Conservation (phyloP, 2,888 invertebrate genomes). For the Keiferia lycopersicella region DNA sequence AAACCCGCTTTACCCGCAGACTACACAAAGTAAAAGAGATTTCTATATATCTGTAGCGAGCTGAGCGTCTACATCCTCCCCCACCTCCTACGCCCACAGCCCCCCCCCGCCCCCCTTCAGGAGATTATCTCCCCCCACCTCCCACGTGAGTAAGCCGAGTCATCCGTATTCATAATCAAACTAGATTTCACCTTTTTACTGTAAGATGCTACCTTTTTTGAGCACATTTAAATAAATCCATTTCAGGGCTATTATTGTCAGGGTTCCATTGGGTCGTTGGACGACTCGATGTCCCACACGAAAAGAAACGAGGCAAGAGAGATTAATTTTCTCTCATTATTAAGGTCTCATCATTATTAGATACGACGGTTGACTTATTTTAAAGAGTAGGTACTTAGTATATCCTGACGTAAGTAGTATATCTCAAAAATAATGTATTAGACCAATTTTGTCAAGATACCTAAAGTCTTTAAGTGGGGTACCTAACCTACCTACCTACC, state of each 20-base stretch:
- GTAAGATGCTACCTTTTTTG: neutral
- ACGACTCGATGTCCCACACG: too few relatives aligned
- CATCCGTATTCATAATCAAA: slow-evolving; percentile 7
- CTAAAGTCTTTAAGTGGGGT: too few relatives aligned
- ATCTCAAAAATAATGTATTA: too few relatives aligned
- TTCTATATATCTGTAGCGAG: slow-evolving; percentile 1
- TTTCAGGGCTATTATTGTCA: neutral
- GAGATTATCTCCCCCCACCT: slow-evolving; percentile 32
- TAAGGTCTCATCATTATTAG: too few relatives aligned
- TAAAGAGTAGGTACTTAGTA: too few relatives aligned
- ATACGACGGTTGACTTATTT: too few relatives aligned
- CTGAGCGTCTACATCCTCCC: neutral
- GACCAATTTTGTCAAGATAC: too few relatives aligned
- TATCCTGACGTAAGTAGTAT: too few relatives aligned
- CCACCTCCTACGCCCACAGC: neutral
- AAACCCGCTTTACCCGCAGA: slow-evolving; percentile 9
- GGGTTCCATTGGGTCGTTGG: too few relatives aligned
- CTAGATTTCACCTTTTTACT: neutral
- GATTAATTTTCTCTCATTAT: too few relatives aligned
- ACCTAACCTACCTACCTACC: too few relatives aligned
- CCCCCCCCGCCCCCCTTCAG: slow-evolving; percentile 26
- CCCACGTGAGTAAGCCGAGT: slow-evolving; percentile 25
- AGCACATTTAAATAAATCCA: neutral
- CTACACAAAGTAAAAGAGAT: neutral
- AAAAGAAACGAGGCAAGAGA: too few relatives aligned